Conservation (phyloP, 2,797 vertebrate genomes). For the Phalloptychus januarius region DNA sequence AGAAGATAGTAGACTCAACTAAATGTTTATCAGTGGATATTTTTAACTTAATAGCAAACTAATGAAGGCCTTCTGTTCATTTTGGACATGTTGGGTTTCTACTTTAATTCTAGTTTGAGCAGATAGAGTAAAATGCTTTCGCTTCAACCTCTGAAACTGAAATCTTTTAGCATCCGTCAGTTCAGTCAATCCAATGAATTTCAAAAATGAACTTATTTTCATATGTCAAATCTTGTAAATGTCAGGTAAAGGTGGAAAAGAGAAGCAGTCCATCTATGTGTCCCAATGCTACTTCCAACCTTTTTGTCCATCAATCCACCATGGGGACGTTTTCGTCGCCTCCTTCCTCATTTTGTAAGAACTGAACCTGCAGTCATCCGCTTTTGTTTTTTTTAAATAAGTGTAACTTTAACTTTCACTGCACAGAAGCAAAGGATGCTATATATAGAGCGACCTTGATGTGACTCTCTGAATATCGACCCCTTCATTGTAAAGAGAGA, state of each 20-base stretch:
- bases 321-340: neutral
- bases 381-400: neutral
- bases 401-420: neutral
- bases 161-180: neutral
- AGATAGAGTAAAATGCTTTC: neutral
- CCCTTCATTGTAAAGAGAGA: neutral
- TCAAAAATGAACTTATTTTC: neutral
- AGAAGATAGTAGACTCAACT: too few relatives aligned
- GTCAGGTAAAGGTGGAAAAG: neutral
- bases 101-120: too few relatives aligned
- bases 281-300: neutral
- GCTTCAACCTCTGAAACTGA: neutral
- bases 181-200: too few relatives aligned
- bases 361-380: neutral
- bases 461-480: neutral
- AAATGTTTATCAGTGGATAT: too few relatives aligned
- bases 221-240: neutral
- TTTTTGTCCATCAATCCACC: neutral
- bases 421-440: neutral
- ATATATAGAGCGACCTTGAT: constrained; percentile 1
- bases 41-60: too few relatives aligned
- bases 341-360: neutral
- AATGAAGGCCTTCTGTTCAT: neutral
- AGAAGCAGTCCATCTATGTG: neutral
- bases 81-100: too few relatives aligned